Evolutionary conservation across 2,888 invertebrate species (phyloP), one percentile per base, ranked within the genome.

Genomic region (Philereme vetulata): DNA sequence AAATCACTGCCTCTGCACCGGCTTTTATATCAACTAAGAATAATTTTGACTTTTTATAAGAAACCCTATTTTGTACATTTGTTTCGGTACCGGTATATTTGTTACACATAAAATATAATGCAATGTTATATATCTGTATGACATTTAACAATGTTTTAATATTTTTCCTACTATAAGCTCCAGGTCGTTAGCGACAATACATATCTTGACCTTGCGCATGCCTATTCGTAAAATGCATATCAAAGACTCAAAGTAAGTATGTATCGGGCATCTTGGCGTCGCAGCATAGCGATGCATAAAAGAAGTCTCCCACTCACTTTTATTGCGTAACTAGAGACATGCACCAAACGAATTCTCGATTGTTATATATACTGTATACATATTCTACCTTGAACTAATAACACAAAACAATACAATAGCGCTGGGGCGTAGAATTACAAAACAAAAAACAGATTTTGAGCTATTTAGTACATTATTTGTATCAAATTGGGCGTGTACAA

Each of bases 301-400:
- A 75, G 77, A 79, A 76, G 74, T 82, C 83, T 82, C 83, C 85
- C 81, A 8, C 81, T 86, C 51, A 44, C 51, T 43, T 8, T 33
- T n/a, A 43, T 51, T 43, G 51, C 38, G 4, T 38, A 38, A 38
- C 7, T 7, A 38, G 38, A 8, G 7, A 38, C 38, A 38, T 6
- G 7, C 38, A 38, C 38, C 38, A 38, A 38, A 38, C 38, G 3
- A 38, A 38, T 38, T 8, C 5, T 38, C 38, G 8, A 38, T 6
- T 8, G 38, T 5, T 38, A 21, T 21, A 21, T n/a, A 21, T 21
- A 21, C 21, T 21, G 21, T 21, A 8, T 38, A 38, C 38, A 38
- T 21, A 21, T 38, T 38, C 8, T 8, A 38, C 7, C 38, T 38
- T 38, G 38, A 38, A 3, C 38, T 38, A 38, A 8, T 8, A 38